These are phyloP conservation scores for Myiozetetes cayanensis DNA, from an alignment of 2,113 vertebrate species.

Conservation along the genomic window DNA sequence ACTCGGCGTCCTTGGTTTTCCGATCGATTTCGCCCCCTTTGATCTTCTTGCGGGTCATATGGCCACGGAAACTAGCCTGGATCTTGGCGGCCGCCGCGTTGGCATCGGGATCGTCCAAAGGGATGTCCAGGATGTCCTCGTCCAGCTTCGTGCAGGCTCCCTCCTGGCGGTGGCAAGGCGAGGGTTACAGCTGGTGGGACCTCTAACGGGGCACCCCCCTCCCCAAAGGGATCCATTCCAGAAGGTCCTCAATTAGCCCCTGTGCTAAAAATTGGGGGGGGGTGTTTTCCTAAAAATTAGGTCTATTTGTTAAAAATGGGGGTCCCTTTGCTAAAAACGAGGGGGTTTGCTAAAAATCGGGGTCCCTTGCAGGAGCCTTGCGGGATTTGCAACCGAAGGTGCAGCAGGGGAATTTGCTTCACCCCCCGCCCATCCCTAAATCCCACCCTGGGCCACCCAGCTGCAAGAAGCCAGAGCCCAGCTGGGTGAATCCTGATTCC, in stretches of 20 bases:
- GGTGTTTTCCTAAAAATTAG: not conserved
- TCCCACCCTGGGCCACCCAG: rapidly evolving
- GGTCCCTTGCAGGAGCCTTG: not conserved
- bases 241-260: not conserved
- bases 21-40: conserved; percentile 83
- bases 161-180: conserved; percentile 66
- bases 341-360: not conserved
- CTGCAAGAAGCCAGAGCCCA: not conserved
- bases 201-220: not conserved
- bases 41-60: conserved; percentile 99
- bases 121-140: conserved; percentile 97
- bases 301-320: not conserved
- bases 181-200: not conserved
- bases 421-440: not conserved
- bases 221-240: not conserved
- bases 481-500: not conserved
- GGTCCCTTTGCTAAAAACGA: not conserved
- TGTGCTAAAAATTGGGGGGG: not conserved
- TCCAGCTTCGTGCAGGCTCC: conserved; percentile 90
- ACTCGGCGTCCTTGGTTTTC: conserved; percentile 86
- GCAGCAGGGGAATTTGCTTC: not conserved
- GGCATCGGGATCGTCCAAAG: conserved; percentile 92
- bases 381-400: not conserved
- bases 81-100: conserved; percentile 97
- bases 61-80: conserved; percentile 96